phyloP scores from a whole-genome alignment of 2,113 vertebrate genomes.

The Tauraco erythrolophus region DNA sequence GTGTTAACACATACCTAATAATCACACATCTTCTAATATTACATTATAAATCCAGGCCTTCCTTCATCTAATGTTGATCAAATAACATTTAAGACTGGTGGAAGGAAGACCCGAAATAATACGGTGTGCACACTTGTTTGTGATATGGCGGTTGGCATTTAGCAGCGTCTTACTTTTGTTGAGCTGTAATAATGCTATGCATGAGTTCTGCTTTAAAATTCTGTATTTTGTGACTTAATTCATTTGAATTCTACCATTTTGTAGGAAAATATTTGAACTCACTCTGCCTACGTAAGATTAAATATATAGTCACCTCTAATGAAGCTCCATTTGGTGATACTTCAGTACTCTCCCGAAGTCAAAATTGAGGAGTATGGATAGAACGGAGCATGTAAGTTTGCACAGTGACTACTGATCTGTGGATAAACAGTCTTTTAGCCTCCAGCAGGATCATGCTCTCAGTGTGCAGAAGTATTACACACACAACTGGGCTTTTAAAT shows the following conservation, averaged over 20 bases:
- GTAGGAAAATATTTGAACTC: background rate
- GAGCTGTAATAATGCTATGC: background rate
- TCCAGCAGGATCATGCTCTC: conserved; percentile 58
- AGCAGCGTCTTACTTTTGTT: background rate
- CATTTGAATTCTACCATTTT: background rate
- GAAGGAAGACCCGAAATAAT: background rate
- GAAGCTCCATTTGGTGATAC: background rate
- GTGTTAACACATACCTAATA: background rate
- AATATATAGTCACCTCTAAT: background rate
- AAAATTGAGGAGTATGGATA: background rate
- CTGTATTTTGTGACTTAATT: background rate
- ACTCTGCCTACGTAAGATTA: background rate
- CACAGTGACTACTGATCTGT: conserved; percentile 55
- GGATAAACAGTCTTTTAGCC: conserved; percentile 48
- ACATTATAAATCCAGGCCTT: background rate
- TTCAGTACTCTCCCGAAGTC: conserved; percentile 18
- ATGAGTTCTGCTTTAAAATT: background rate
- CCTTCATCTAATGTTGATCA: background rate
- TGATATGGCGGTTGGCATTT: background rate
- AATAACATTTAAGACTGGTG: background rate
- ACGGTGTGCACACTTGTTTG: rapidly evolving
- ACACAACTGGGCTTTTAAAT: conserved; percentile 62
- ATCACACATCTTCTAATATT: background rate
- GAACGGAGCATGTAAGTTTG: conserved; percentile 13
- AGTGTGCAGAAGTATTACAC: conserved; percentile 59